These are phyloP conservation scores for Bagarius yarrelli DNA, from an alignment of 2,113 vertebrate genomes.

Conservation along the genomic window DNA sequence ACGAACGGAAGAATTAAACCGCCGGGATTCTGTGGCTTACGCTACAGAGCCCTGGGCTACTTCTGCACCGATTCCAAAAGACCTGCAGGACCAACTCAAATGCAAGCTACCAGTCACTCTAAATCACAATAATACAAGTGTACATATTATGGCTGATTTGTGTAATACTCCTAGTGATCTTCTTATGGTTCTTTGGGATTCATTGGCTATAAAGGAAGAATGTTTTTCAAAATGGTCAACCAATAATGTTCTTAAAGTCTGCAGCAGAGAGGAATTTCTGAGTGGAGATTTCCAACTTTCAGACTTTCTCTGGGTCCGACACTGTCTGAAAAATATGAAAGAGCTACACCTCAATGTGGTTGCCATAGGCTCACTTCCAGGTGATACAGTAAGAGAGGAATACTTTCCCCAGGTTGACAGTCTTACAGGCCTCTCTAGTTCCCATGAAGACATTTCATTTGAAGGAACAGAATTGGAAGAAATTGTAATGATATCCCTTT, in stretches of 20 bases:
- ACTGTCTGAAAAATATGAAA: constrained; percentile 66
- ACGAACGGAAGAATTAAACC: constrained; percentile 62
- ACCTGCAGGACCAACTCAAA: constrained; percentile 52
- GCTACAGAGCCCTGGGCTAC: constrained; percentile 73
- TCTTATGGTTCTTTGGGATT: constrained; percentile 50
- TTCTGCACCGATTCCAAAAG: constrained; percentile 55
- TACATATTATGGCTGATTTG: constrained; percentile 57
- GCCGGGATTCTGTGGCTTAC: constrained; percentile 60
- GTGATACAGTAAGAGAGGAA: constrained; percentile 59
- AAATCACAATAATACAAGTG: constrained; percentile 60
- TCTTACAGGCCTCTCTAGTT: constrained; percentile 69
- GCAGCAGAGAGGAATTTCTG: constrained; percentile 73
- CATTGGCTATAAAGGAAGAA: constrained; percentile 41
- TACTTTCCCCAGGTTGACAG: constrained; percentile 71
- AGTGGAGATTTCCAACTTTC: constrained; percentile 61
- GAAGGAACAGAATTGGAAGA: constrained; percentile 69
- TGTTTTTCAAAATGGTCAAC: constrained; percentile 46
- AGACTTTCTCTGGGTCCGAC: constrained; percentile 70
- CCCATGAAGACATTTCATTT: constrained; percentile 70
- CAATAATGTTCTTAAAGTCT: constrained; percentile 67
- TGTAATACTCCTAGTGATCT: constrained; percentile 57
- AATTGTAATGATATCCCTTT: constrained; percentile 73
- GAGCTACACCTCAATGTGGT: constrained; percentile 69
- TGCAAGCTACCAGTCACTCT: constrained; percentile 59
- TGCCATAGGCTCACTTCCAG: constrained; percentile 50